These are phyloP conservation scores for Coendou prehensilis DNA, from an alignment of 2,797 vertebrate genomes.

Conservation along the genomic window DNA sequence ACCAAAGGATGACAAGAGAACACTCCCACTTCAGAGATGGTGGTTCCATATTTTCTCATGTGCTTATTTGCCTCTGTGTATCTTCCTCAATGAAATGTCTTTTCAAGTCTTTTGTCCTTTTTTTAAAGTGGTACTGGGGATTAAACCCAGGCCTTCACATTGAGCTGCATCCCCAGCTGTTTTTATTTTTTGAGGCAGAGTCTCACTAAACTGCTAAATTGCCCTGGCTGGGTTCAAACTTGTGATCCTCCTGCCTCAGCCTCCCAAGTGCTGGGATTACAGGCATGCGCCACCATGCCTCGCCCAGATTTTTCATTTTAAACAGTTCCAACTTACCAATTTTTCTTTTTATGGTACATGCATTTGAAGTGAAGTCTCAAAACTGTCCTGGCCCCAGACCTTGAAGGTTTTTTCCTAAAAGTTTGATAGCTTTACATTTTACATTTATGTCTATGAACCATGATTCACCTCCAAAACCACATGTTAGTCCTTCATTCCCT, in stretches of 20 bases:
- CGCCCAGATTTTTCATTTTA: neutral
- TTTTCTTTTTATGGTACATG: slow-evolving; percentile 38
- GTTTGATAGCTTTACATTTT: neutral
- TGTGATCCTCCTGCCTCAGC: neutral
- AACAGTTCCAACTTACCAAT: neutral
- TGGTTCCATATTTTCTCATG: neutral
- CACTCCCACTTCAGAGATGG: neutral
- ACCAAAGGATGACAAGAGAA: neutral
- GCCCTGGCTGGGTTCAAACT: neutral
- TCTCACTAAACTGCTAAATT: neutral
- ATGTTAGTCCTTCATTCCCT: neutral
- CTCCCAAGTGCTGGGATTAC: neutral
- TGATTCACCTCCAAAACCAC: neutral
- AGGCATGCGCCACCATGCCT: neutral
- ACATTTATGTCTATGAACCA: neutral
- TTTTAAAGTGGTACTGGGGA: neutral
- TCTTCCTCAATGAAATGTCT: neutral
- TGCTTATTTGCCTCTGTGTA: neutral
- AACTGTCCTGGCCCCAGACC: neutral
- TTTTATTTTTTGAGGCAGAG: neutral
- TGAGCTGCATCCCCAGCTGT: neutral
- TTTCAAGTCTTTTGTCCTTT: neutral
- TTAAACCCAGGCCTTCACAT: neutral
- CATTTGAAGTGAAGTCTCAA: slow-evolving; percentile 6
- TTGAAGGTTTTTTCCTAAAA: neutral